Evolutionary conservation across 2,113 vertebrate genomes (phyloP), one percentile per base, ranked within the genome.

Genomic region (Setophaga kirtlandii): DNA sequence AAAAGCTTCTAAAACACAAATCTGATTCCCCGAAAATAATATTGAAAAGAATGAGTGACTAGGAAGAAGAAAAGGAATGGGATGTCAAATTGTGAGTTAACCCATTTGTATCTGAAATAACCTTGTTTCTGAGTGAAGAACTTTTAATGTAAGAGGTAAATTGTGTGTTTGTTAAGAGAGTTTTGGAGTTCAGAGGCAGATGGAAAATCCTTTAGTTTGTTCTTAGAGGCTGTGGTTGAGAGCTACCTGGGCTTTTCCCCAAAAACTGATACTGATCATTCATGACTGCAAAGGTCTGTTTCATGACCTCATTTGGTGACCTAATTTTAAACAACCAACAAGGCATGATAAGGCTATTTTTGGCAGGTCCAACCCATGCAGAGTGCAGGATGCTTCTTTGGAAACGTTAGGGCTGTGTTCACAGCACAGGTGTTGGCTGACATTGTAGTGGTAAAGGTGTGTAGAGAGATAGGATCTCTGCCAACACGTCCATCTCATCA

Each of bases 231-330:
- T 88, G 75, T 88, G 92, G 76, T 63, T 86, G n/a, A 88, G 27
- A 67, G 44, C 67, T 81, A 89, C 68, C n/a, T 94, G 90, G 96
- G 90, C 94, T 90, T 96, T 97, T 67, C 94, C 96, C 92, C 64
- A 5, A 25, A 53, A 90, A 13, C 44, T 94, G 88, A 63, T 93
- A 81, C 52, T 56, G 41, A 90, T 84, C 5, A 0, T 60, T 95
- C 47, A 15, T 83, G 74, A 78, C 64, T 85, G 33, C 37, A 15
- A 23, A 88, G 60, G 28, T n/a, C 23, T 42, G 4, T 41, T 77
- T 86, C n/a, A 60, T 86, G 56, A 16, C 64, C 85, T 93, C 75
- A 47, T 96, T 96, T 74, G 25, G 44, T 83, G 71, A 31, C 83
- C 85, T 94, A 25, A 60, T 94, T 93, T 93, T 86, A 77, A 78